A percentile compares a stretch with the other conserved stretches of the same genome.
Evolutionary conservation across 30 jellyfish, hydroid and myxozoan species (phyloP).

Genomic region (Aurelia aurita complex sp. Pacific): DNA sequence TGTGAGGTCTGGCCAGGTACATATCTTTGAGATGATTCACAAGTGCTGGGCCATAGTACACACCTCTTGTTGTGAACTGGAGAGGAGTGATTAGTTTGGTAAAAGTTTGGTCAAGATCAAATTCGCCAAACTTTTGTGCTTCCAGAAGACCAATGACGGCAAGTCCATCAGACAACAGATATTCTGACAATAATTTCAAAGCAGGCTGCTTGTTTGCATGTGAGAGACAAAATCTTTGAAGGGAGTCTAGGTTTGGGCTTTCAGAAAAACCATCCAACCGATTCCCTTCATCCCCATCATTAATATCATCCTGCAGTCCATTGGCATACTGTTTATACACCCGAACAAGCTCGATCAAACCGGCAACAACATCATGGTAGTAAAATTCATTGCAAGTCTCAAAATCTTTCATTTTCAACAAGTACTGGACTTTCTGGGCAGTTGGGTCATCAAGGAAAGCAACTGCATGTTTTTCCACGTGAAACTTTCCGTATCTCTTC

Average conservation of each 20-base stretch:
- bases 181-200: neutral
- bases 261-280: too few species aligned
- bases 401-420: slow-evolving; percentile 47
- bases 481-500: slow-evolving; percentile 48
- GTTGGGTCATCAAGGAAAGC: slow-evolving; percentile 45
- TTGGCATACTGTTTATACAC: neutral
- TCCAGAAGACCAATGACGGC: slow-evolving; percentile 25
- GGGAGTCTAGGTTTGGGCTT: too few species aligned
- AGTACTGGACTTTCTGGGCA: slow-evolving; percentile 32
- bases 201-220: slow-evolving; percentile 32
- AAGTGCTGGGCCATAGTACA: slow-evolving; percentile 48
- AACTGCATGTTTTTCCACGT: slow-evolving; percentile 44
- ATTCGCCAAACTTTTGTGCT: neutral
- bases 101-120: slow-evolving; percentile 24
- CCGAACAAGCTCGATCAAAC: slow-evolving; percentile 26
- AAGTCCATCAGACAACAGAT: slow-evolving; percentile 21
- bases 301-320: slow-evolving; percentile 6
- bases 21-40: slow-evolving; percentile 27
- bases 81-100: slow-evolving; percentile 10
- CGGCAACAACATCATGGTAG: slow-evolving; percentile 51
- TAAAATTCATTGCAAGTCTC: slow-evolving; percentile 48
- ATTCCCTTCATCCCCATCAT: neutral
- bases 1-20: slow-evolving; percentile 28
- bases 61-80: slow-evolving; percentile 41
- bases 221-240: neutral